Evolutionary conservation across 2,113 vertebrate genomes (phyloP).

Genomic region (Sakesphorus luctuosus): DNA sequence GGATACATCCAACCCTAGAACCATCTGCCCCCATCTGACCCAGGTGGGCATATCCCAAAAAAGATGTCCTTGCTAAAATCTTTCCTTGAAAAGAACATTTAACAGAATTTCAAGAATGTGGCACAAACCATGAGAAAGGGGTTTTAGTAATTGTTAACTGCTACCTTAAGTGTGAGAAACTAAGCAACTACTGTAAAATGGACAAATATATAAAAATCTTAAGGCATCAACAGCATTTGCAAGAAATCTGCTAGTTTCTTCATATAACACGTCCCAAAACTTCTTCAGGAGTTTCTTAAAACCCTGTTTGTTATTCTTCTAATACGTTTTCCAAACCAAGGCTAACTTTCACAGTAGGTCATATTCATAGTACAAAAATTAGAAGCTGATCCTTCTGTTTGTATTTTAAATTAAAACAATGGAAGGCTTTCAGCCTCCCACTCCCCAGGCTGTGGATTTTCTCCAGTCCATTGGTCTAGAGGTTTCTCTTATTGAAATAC

Average conservation of each 20-base stretch:
- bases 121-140: too few relatives aligned
- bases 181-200: too few relatives aligned
- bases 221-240: neutral
- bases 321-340: neutral
- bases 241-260: neutral
- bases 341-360: neutral
- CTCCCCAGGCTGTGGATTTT: slow-evolving; percentile 36
- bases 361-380: slow-evolving; percentile 1
- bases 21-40: too few relatives aligned
- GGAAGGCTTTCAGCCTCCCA: neutral
- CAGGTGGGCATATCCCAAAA: too few relatives aligned
- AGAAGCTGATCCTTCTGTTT: slow-evolving; percentile 2
- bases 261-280: neutral
- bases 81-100: too few relatives aligned
- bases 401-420: slow-evolving; percentile 19
- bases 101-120: too few relatives aligned
- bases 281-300: neutral
- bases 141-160: too few relatives aligned
- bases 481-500: slow-evolving; percentile 57
- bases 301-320: neutral
- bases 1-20: too few relatives aligned
- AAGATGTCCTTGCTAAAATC: too few relatives aligned
- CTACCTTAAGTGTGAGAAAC: too few relatives aligned
- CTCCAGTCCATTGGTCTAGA: slow-evolving; percentile 45
- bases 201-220: too few relatives aligned